Conservation (phyloP, 2,797 vertebrate genomes). For the Lagorchestes hirsutus region DNA sequence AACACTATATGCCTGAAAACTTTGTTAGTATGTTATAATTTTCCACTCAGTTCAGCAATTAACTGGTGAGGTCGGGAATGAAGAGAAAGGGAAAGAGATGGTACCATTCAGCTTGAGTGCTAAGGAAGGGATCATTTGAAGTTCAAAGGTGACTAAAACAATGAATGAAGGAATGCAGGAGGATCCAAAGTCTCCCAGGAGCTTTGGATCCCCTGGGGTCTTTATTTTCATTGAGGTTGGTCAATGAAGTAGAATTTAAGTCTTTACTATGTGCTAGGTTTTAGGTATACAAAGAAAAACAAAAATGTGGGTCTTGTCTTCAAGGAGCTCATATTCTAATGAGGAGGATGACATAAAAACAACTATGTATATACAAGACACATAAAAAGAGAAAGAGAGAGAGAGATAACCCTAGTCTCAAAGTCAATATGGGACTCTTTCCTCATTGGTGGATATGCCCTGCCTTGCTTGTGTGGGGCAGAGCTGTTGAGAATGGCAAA, state of each 20-base stretch:
- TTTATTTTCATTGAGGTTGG: neutral
- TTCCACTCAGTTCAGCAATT: too few relatives aligned
- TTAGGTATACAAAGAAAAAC: neutral
- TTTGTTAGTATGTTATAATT: too few relatives aligned
- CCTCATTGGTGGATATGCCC: neutral
- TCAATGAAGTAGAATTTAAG: neutral
- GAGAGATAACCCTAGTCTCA: neutral
- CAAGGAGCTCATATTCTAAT: neutral
- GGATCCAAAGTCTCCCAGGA: too few relatives aligned
- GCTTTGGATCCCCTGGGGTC: neutral
- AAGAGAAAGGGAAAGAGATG: too few relatives aligned
- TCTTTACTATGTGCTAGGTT: neutral
- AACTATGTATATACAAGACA: neutral
- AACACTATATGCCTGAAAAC: too few relatives aligned
- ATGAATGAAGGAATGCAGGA: too few relatives aligned
- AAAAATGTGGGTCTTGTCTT: neutral
- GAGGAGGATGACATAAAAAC: neutral
- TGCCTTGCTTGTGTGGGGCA: neutral
- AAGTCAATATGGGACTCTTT: neutral
- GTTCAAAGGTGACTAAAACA: too few relatives aligned
- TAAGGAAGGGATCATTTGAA: too few relatives aligned
- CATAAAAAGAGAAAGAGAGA: neutral
- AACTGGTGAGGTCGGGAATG: too few relatives aligned
- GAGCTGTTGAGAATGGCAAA: neutral
- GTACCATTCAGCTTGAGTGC: too few relatives aligned